phyloP scores from a whole-genome alignment of 2,113 vertebrate species.

The Nyctereutes procyonoides region DNA sequence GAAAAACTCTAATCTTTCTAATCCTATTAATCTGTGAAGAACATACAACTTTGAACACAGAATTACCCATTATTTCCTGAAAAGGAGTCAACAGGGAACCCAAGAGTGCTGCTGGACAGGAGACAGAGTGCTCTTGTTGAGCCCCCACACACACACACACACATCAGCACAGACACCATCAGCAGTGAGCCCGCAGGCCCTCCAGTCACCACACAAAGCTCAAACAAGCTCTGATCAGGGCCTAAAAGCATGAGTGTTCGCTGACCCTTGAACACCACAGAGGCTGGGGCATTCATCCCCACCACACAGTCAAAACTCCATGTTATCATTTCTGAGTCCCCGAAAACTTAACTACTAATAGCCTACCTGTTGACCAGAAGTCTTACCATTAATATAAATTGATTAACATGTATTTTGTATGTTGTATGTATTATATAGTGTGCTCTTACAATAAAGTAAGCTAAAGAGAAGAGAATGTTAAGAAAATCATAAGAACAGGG shows the following conservation, averaged over 20 bases:
- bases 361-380: background rate
- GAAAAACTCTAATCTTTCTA: background rate
- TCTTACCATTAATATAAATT: background rate
- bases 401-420: background rate
- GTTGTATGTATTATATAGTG: background rate
- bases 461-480: background rate
- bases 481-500: background rate
- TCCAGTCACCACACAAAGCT: background rate
- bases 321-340: background rate
- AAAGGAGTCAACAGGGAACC: background rate
- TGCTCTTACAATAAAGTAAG: background rate
- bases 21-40: background rate
- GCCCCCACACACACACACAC: accelerated
- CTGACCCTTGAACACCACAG: background rate
- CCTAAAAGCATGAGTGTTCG: background rate
- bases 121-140: background rate
- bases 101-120: background rate
- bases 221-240: background rate
- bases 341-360: background rate
- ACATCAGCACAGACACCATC: no score
- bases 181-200: no score
- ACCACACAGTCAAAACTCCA: background rate
- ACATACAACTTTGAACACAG: background rate
- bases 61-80: accelerated
- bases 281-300: background rate